Evolutionary conservation across 2,888 invertebrate species (phyloP).

Genomic region (Ptychoptera albimana): DNA sequence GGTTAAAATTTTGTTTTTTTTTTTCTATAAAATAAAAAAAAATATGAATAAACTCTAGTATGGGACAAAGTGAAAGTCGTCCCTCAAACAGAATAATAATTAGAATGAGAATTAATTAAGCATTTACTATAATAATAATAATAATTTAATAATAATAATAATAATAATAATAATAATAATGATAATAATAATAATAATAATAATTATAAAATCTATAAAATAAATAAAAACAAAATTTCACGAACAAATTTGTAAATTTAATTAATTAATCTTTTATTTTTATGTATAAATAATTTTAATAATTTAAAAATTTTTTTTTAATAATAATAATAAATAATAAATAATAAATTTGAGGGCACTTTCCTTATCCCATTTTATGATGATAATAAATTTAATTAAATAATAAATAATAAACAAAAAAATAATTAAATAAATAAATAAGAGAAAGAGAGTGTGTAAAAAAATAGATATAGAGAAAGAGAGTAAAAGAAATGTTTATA

Average conservation of each 20-base stretch:
- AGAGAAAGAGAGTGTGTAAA: conserved; percentile 16
- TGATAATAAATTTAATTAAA: conserved; percentile 17
- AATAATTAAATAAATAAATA: not conserved
- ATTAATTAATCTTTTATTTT: too few relatives aligned
- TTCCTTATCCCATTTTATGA: conserved; percentile 56
- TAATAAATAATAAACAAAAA: conserved; percentile 12
- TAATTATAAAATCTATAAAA: too few relatives aligned
- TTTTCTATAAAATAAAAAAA: not conserved
- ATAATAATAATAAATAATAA: not conserved
- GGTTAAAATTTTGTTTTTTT: not conserved
- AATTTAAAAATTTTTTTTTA: conserved; percentile 4
- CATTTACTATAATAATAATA: too few relatives aligned
- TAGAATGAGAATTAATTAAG: too few relatives aligned
- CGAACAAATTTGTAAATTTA: too few relatives aligned
- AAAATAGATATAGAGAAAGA: conserved; percentile 19
- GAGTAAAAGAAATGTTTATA: too few relatives aligned
- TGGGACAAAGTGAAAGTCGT: conserved; percentile 13
- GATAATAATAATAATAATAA: too few relatives aligned
- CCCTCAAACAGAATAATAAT: conserved; percentile 1
- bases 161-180: too few relatives aligned
- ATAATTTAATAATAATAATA: too few relatives aligned
- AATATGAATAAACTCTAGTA: not conserved
- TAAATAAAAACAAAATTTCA: too few relatives aligned
- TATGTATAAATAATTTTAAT: conserved; percentile 1
- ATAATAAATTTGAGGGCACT: conserved; percentile 41